Evolutionary conservation across 2,113 vertebrate species (phyloP).

Genomic region (Petroica traversi): DNA sequence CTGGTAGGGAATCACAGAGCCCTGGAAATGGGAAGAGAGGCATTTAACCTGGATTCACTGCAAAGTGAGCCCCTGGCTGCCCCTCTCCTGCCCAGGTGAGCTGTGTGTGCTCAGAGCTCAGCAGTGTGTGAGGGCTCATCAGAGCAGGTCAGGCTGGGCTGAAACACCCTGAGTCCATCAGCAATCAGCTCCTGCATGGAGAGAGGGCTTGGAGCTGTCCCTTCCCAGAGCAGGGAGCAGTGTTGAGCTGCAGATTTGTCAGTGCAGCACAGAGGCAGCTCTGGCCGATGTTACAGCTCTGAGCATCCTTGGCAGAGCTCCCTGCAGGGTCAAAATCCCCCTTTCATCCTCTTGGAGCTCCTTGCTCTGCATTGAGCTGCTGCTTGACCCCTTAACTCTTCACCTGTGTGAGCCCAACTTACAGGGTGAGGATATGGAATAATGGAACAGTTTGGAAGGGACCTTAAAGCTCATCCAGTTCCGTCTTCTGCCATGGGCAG

Average conservation of each 20-base stretch:
- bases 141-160: background rate
- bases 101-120: background rate
- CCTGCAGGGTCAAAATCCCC: background rate
- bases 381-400: accelerated
- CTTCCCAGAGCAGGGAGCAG: accelerated
- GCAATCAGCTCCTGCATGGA: accelerated
- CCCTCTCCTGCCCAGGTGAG: background rate
- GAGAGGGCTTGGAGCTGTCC: background rate
- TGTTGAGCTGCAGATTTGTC: accelerated
- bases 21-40: background rate
- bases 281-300: accelerated
- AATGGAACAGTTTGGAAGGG: background rate
- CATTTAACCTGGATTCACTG: background rate
- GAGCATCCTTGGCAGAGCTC: background rate
- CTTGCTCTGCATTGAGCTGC: accelerated
- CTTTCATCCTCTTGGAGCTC: background rate
- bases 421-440: background rate
- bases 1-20: background rate
- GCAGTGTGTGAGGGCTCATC: accelerated
- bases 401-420: background rate
- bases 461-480: background rate
- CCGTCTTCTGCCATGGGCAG: background rate
- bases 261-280: background rate
- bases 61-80: accelerated
- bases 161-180: accelerated